Evolutionary conservation across 2,113 vertebrate genomes (phyloP), one percentile per base, ranked within the genome.

Genomic region (Seriola dumerili): DNA sequence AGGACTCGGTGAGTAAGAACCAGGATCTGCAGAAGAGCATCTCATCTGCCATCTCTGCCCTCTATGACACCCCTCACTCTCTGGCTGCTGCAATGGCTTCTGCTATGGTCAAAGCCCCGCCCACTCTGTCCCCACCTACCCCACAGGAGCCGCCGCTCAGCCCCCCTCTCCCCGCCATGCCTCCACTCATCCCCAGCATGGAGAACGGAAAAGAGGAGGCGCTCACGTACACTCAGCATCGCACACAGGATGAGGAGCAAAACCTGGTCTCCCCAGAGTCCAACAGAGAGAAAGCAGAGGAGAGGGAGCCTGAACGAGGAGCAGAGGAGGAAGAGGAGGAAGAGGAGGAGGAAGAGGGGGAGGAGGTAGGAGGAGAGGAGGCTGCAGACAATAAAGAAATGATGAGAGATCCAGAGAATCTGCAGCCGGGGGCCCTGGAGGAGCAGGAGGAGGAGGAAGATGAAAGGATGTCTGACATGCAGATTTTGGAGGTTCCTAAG

Each of bases 21-120:
- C 95, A 97, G 87, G 97, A 98, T 85, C 94, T 98, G 57, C 97
- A 98, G 92, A 97, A 97, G 83, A 97, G 97, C 94, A 98, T 98
- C 82, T 97, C 97, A 1, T 98, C 97, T 0, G 97, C 97, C 84
- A 98, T 98, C 91, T 98, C 97, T 0, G 97, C 97, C 11, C 96
- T 98, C 0, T 97, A 98, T 0, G 97, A 98, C 84, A 97, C 96
- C 0, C 94, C 96, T 0, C 94, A 97, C 95, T 91, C 96, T 72
- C 77, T 95, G 38, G 91, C 92, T 48, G 91, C 88, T 4, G 91
- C 88, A 5, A 71, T 91, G 84, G 89, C 88, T 13, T 83, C 86
- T 3, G 83, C 86, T 7, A 86, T 86, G 76, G 70, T 82, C 4
- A 94, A 94, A 0, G 90, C 88, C 2, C 94, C 91, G 10, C 92